Percentiles rank a stretch among this genome's conserved stretches.
Evolutionary conservation across 2,797 vertebrate genomes (phyloP).

Genomic region (Poeciliopsis gracilis): DNA sequence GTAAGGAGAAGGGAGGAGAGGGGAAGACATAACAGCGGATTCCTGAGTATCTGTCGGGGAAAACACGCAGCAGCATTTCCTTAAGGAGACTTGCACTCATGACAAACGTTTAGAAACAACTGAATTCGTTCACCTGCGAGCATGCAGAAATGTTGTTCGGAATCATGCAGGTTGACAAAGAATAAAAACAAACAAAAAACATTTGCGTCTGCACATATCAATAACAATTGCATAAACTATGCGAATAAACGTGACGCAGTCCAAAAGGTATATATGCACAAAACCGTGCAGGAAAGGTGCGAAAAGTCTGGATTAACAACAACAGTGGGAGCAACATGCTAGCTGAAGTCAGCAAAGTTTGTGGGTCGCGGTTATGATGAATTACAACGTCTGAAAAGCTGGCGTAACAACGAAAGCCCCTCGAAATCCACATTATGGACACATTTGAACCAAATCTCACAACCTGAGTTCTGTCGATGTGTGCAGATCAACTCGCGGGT

Average conservation of each 20-base stretch:
- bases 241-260: neutral
- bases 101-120: constrained; percentile 25
- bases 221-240: constrained; percentile 16
- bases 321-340: constrained; percentile 63
- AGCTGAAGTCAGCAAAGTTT: constrained; percentile 62
- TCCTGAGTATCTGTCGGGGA: constrained; percentile 66
- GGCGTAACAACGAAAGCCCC: neutral
- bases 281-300: constrained; percentile 23
- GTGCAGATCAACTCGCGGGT: constrained; percentile 39
- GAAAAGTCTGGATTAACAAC: constrained; percentile 54
- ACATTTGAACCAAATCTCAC: constrained; percentile 1
- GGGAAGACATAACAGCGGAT: constrained; percentile 79
- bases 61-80: constrained; percentile 62
- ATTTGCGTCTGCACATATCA: constrained; percentile 23
- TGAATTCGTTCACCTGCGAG: constrained; percentile 33
- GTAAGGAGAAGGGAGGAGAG: constrained; percentile 28
- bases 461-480: neutral
- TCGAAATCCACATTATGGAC: neutral
- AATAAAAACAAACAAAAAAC: neutral
- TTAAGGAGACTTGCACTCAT: constrained; percentile 41
- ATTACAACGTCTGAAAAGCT: constrained; percentile 32
- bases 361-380: constrained; percentile 11
- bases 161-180: neutral
- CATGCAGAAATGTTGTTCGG: constrained; percentile 24
- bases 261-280: neutral